These are phyloP conservation scores for Thera obeliscata DNA, from an alignment of 2,888 invertebrate genomes.

Conservation along the genomic window DNA sequence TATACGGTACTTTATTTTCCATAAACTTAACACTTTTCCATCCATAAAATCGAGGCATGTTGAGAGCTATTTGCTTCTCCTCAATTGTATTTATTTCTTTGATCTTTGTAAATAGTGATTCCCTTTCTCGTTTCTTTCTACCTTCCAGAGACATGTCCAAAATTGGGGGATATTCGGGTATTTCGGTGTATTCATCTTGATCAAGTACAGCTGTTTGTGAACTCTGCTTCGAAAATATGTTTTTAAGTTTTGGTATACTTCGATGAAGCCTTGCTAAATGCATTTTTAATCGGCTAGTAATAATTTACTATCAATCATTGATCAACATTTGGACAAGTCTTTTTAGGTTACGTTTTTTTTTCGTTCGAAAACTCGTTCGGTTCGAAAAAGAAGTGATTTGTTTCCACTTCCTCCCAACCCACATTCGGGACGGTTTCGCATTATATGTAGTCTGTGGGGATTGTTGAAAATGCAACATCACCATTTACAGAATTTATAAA, in stretches of 20 bases:
- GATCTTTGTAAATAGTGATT: constrained; percentile 84
- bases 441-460: no score
- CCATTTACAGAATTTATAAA: no score
- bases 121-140: constrained; percentile 71
- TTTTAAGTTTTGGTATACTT: constrained; percentile 65
- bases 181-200: constrained; percentile 73
- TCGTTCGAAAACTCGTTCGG: no score
- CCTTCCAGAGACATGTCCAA: constrained; percentile 83
- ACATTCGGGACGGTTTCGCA: no score
- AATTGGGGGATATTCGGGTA: constrained; percentile 85
- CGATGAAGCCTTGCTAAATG: constrained; percentile 63
- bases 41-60: constrained; percentile 93
- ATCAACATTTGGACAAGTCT: no score
- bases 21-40: constrained; percentile 86
- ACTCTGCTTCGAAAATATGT: constrained; percentile 50
- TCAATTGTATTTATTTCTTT: constrained; percentile 89
- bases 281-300: constrained; percentile 54
- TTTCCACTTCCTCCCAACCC: no score
- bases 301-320: no score
- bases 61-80: constrained; percentile 92
- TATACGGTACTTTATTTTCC: constrained; percentile 86
- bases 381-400: no score
- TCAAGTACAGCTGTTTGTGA: constrained; percentile 62
- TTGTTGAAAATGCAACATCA: no score
- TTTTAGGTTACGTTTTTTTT: no score